Evolutionary conservation across 2,888 invertebrate genomes (phyloP).

Genomic region (Drosophila hamatofila): DNA sequence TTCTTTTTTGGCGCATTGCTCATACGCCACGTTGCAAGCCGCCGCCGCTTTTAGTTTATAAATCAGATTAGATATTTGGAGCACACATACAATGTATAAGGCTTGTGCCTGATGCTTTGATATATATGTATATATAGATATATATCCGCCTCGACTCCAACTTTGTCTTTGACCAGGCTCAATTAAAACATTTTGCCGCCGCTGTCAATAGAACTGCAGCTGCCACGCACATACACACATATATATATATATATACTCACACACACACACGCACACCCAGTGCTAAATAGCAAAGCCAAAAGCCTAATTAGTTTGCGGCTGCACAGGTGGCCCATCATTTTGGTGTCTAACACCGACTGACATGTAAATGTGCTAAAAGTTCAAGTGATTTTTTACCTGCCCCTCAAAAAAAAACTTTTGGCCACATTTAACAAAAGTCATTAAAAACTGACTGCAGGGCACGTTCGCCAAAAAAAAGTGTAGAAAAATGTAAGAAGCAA

Average conservation of each 20-base stretch:
- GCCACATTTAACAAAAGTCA: slow-evolving; percentile 63
- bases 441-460: slow-evolving; percentile 71
- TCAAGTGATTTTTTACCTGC: slow-evolving; percentile 58
- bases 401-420: slow-evolving; percentile 48
- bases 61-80: slow-evolving; percentile 73
- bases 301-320: slow-evolving; percentile 70
- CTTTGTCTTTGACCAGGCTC: slow-evolving; percentile 57
- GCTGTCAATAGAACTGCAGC: slow-evolving; percentile 49
- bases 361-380: slow-evolving; percentile 83
- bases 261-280: not conserved
- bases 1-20: slow-evolving; percentile 53
- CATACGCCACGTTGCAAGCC: slow-evolving; percentile 55
- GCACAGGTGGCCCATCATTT: slow-evolving; percentile 75
- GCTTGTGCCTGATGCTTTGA: slow-evolving; percentile 51
- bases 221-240: slow-evolving; percentile 13
- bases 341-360: slow-evolving; percentile 64
- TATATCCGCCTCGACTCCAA: slow-evolving; percentile 8
- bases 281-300: not conserved
- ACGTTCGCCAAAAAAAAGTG: slow-evolving; percentile 6
- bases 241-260: too few species aligned
- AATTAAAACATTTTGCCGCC: slow-evolving; percentile 73
- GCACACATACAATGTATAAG: slow-evolving; percentile 27
- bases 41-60: slow-evolving; percentile 48
- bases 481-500: not conserved
- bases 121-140: slow-evolving; percentile 25